phyloP scores from a whole-genome alignment of 2,113 vertebrate species.

The Thryonomys swinderianus region DNA sequence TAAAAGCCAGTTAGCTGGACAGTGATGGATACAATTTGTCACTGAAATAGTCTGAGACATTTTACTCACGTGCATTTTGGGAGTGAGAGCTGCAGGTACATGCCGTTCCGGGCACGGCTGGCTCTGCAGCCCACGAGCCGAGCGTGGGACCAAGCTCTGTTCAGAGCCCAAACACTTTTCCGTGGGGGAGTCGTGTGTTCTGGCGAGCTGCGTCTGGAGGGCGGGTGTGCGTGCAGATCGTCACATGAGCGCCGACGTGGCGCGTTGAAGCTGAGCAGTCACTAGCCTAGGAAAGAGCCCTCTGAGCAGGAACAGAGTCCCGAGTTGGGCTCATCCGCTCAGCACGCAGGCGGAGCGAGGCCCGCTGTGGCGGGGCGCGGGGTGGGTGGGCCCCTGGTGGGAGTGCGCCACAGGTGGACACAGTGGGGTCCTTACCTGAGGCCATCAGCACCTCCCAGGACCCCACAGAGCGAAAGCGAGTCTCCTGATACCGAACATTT shows the following conservation, averaged over 20 bases:
- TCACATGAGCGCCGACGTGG: too few relatives aligned
- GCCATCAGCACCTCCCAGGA: neutral
- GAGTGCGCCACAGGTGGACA: neutral
- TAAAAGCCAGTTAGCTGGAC: constrained; percentile 22
- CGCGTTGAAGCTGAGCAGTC: neutral
- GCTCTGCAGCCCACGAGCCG: neutral
- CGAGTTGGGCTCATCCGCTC: neutral
- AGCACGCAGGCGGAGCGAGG: neutral
- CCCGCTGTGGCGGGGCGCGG: neutral
- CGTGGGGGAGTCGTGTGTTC: neutral
- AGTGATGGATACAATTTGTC: neutral
- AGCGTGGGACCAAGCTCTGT: neutral
- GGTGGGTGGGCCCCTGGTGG: too few relatives aligned
- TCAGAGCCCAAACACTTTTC: constrained; percentile 6
- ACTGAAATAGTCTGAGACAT: constrained; percentile 10
- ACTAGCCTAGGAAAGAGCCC: neutral
- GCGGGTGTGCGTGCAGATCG: too few relatives aligned
- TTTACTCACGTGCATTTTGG: neutral
- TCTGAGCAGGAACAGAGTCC: neutral
- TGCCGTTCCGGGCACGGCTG: neutral
- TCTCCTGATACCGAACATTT: neutral
- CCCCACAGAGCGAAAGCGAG: neutral
- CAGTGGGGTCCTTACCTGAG: neutral
- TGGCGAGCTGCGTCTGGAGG: neutral
- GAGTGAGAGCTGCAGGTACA: neutral